Evolutionary conservation across 1,140 invertebrate species (phyloP).

Genomic region (Drosophila parvula): DNA sequence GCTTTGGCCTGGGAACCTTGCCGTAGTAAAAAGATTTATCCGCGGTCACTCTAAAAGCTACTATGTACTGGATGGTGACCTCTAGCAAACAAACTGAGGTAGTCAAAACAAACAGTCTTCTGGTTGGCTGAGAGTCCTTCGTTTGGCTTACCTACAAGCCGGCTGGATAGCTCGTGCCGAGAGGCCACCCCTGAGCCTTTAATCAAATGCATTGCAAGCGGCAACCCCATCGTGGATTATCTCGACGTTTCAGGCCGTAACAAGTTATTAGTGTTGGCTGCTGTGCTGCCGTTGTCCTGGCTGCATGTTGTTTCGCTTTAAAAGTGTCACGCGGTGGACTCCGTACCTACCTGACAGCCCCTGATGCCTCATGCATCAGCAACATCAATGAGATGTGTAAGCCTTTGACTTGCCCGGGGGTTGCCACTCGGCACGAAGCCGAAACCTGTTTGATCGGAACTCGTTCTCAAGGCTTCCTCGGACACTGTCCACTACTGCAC

Average conservation of each 20-base stretch:
- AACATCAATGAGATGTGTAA: conserved; percentile 76
- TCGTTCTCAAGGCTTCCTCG: conserved; percentile 62
- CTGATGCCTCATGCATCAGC: conserved; percentile 63
- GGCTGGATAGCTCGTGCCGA: conserved; percentile 32
- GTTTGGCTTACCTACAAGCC: conserved; percentile 17
- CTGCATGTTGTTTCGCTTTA: conserved; percentile 62
- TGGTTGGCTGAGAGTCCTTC: conserved; percentile 34
- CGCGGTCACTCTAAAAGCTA: conserved; percentile 1
- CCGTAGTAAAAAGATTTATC: not conserved
- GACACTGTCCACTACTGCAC: conserved; percentile 56
- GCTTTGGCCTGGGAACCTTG: not conserved
- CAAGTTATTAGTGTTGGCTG: conserved; percentile 67
- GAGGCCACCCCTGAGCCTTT: conserved; percentile 65
- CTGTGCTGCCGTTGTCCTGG: conserved; percentile 17
- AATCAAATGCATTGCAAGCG: conserved; percentile 58
- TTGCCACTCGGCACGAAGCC: conserved; percentile 44
- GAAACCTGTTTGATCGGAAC: conserved; percentile 50
- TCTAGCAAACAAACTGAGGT: conserved; percentile 17
- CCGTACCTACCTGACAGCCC: conserved; percentile 13
- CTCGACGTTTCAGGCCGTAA: conserved; percentile 20
- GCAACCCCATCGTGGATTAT: conserved; percentile 47
- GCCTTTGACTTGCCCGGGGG: conserved; percentile 70
- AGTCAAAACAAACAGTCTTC: conserved; percentile 32
- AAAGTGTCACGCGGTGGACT: conserved; percentile 68
- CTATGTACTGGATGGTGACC: conserved; percentile 9